Percentiles rank a stretch among this genome's conserved stretches.
phyloP scores from a whole-genome alignment of 2,888 invertebrate genomes.

The Heliconius ethilla region DNA sequence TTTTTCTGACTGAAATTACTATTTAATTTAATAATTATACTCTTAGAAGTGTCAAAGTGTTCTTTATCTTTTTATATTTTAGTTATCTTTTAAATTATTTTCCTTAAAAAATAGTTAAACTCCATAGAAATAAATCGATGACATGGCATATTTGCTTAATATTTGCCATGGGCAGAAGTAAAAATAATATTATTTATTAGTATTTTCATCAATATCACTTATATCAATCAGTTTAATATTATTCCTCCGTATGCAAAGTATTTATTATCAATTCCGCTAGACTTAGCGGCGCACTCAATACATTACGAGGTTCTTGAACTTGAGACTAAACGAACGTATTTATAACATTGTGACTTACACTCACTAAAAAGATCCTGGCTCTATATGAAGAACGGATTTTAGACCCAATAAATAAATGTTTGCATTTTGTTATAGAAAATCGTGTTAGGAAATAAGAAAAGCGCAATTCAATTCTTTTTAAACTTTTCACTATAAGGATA shows the following conservation, averaged over 20 bases:
- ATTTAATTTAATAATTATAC: conserved; percentile 9
- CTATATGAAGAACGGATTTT: not conserved
- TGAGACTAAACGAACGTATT: conserved; percentile 61
- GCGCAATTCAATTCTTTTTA: not conserved
- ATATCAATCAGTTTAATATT: not conserved
- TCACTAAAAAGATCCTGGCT: conserved; percentile 36
- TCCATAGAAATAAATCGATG: not conserved
- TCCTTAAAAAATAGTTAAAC: not conserved
- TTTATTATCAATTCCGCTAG: conserved; percentile 49
- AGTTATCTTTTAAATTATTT: too few relatives aligned
- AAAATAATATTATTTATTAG: not conserved
- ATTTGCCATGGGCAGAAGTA: not conserved
- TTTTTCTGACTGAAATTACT: not conserved
- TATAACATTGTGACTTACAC: conserved; percentile 53
- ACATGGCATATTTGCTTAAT: not conserved
- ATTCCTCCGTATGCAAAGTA: conserved; percentile 5
- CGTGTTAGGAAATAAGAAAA: not conserved
- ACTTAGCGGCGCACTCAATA: conserved; percentile 57
- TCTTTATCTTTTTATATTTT: not conserved
- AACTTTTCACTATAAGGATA: not conserved
- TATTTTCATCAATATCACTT: not conserved
- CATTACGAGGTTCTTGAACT: conserved; percentile 72
- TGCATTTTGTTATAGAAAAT: not conserved
- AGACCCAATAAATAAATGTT: not conserved
- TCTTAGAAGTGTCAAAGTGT: conserved; percentile 13